Conservation (phyloP, 2,888 invertebrate genomes). For the Drosophila siamana region DNA sequence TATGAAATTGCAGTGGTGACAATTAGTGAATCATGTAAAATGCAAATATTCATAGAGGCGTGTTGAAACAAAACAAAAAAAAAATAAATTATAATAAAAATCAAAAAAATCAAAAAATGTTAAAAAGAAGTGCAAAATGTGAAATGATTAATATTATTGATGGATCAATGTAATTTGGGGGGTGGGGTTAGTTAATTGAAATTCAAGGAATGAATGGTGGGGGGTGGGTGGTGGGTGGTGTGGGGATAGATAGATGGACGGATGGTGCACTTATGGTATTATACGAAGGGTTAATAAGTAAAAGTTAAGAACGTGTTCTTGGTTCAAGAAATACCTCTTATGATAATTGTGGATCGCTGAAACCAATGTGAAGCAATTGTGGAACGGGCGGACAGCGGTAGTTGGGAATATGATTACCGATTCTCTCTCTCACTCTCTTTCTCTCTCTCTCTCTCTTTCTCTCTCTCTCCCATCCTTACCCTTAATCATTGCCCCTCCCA, state of each 20-base stretch:
- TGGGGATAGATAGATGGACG: constrained; percentile 8
- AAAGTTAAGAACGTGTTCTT: constrained; percentile 21
- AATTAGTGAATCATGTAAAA: constrained; percentile 27
- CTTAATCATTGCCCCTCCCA: constrained; percentile 3
- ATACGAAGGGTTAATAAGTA: constrained; percentile 6
- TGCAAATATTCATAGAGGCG: background rate
- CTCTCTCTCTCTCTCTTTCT: constrained; percentile 20
- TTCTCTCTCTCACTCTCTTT: constrained; percentile 22
- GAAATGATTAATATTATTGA: background rate
- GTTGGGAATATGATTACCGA: constrained; percentile 10
- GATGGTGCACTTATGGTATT: constrained; percentile 19
- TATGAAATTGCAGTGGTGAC: constrained; percentile 22
- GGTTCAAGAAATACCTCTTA: constrained; percentile 69
- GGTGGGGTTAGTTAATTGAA: background rate
- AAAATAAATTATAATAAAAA: constrained; percentile 6
- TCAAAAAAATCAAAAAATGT: background rate
- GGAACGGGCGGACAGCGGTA: constrained; percentile 37
- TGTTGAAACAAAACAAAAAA: too few species aligned
- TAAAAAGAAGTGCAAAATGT: background rate
- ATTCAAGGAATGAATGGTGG: background rate
- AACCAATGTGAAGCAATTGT: constrained; percentile 75
- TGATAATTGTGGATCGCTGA: constrained; percentile 64
- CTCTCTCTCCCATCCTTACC: constrained; percentile 6
- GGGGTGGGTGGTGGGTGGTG: too few species aligned
- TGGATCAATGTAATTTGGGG: background rate